Conservation (phyloP, 2,113 vertebrate genomes). For the Vireo altiloquus region DNA sequence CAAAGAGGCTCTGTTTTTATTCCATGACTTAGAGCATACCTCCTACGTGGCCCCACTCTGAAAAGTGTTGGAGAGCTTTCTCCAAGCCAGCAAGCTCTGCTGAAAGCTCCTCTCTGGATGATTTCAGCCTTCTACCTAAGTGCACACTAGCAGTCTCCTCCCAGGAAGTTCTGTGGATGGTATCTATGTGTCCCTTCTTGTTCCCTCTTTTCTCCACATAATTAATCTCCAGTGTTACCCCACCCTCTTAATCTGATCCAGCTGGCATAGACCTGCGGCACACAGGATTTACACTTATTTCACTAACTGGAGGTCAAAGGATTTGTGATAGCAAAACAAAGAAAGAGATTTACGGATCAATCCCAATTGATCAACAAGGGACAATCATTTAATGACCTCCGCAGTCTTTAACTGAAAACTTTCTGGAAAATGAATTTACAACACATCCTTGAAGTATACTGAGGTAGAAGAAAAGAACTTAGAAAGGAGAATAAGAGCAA, state of each 20-base stretch:
- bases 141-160: background rate
- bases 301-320: background rate
- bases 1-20: background rate
- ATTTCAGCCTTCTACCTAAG: background rate
- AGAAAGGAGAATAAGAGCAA: background rate
- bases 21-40: background rate
- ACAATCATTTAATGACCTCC: background rate
- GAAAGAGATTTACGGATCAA: background rate
- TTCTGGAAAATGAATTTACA: background rate
- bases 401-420: background rate
- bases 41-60: background rate
- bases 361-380: background rate
- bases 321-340: background rate
- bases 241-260: conserved; percentile 39
- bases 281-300: conserved; percentile 36
- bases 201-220: background rate
- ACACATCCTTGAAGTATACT: background rate
- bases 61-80: background rate
- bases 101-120: background rate
- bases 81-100: background rate
- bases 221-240: conserved; percentile 10
- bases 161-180: background rate
- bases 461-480: background rate
- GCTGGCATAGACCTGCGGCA: background rate
- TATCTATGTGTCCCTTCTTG: conserved; percentile 35